These are phyloP conservation scores for Holothuria glaberrima DNA, from an alignment of 35 echinoderm and acorn worm species.

Conservation along the genomic window DNA sequence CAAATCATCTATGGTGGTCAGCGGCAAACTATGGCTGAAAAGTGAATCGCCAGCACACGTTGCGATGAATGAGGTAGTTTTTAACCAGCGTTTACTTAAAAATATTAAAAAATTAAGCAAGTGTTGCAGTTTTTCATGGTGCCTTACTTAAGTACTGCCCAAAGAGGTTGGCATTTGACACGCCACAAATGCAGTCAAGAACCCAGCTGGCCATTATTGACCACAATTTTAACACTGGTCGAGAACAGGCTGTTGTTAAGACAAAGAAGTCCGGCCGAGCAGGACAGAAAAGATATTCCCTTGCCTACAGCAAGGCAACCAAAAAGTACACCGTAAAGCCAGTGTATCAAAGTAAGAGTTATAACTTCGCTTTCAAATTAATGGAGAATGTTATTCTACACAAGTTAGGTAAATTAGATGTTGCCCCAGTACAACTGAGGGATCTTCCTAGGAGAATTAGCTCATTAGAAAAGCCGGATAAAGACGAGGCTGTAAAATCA, in stretches of 20 bases:
- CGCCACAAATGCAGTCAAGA: slow-evolving; percentile 17
- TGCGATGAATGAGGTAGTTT: neutral
- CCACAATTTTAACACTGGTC: neutral
- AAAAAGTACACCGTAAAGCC: neutral
- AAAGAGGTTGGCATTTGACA: slow-evolving; percentile 15
- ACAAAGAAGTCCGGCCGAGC: too few relatives aligned
- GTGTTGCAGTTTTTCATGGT: slow-evolving; percentile 42
- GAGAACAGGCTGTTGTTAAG: slow-evolving; percentile 25
- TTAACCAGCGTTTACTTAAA: slow-evolving; percentile 1
- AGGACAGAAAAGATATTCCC: neutral
- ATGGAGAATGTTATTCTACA: neutral
- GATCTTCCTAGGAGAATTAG: neutral
- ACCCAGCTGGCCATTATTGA: slow-evolving; percentile 16
- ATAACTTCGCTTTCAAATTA: neutral
- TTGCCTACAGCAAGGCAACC: slow-evolving; percentile 22
- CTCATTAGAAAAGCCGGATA: neutral
- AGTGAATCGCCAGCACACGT: neutral
- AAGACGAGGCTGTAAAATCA: neutral
- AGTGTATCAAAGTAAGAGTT: slow-evolving; percentile 8
- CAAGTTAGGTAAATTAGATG: neutral
- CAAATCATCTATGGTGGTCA: slow-evolving; percentile 69
- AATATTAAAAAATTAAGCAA: slow-evolving; percentile 20
- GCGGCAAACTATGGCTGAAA: slow-evolving; percentile 1
- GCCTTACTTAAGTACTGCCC: slow-evolving; percentile 64
- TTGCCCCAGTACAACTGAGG: neutral